Evolutionary conservation across 2,888 invertebrate genomes (phyloP), one percentile per base, ranked within the genome.

Genomic region (Gryllus longicercus): DNA sequence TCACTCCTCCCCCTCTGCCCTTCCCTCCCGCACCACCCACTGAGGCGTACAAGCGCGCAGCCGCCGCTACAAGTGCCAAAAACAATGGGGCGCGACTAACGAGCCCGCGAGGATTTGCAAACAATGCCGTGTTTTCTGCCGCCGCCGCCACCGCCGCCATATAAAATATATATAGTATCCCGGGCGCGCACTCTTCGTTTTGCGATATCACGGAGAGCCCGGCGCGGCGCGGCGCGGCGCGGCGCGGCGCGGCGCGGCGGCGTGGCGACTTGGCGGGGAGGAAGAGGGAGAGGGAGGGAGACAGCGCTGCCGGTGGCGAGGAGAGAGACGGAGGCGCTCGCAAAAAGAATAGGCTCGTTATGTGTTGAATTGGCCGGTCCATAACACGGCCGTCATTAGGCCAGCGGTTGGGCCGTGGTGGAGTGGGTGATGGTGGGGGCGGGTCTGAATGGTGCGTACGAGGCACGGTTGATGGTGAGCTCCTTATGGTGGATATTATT

Each of bases 21-120:
- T 12, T 11, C 49, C 49, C 11, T 14, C 75, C 78, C 14, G 14
- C 63, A 74, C 79, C 79, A 74, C 79, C 79, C 77, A 79, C 79
- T 74, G 79, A 51, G 79, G 18, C 79, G 74, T 76, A 79, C 79
- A 79, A 77, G 76, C 76, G 51, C 23, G 51, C 79, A 79, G 79
- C 75, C 79, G 76, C 76, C 79, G 75, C 76, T 76, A 76, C 79
- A 51, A 79, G 79, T 76, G 79, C 79, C 79, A 79, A 79, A 75
- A 80, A 80, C 80, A 80, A 80, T 80, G 74, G 80, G 76, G 75
- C 49, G 78, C 80, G 78, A 76, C 78, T 80, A 80, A 80, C 80
- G 79, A 80, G 78, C 23, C 16, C 74, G 78, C 78, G 78, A 80
- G 78, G 78, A 80, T 80, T 80, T 80, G 80, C 80, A 80, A 80